Conservation (phyloP, 1,140 invertebrate species). For the Epicauta chinensis region DNA sequence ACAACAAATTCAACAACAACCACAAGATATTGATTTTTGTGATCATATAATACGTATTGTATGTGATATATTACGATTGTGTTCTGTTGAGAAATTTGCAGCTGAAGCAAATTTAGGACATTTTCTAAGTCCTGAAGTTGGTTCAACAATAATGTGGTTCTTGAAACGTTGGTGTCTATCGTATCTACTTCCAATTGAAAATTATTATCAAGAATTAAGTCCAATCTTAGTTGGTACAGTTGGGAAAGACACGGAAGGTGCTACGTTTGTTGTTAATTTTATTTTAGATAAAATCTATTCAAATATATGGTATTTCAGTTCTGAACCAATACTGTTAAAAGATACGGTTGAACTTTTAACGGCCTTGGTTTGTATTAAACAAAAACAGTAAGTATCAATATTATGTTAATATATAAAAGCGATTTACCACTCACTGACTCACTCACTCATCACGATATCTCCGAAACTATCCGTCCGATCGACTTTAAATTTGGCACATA, state of each 20-base stretch:
- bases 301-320: constrained; percentile 38
- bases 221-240: constrained; percentile 34
- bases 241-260: constrained; percentile 40
- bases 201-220: constrained; percentile 59
- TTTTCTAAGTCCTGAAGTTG: constrained; percentile 74
- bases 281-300: constrained; percentile 39
- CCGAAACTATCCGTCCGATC: too few relatives aligned
- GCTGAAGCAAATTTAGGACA: constrained; percentile 53
- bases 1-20: constrained; percentile 44
- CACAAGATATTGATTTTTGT: constrained; percentile 46
- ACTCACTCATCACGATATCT: too few relatives aligned
- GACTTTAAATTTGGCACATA: too few relatives aligned
- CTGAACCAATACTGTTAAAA: constrained; percentile 37
- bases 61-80: constrained; percentile 58
- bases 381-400: constrained; percentile 39
- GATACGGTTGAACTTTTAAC: constrained; percentile 40
- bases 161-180: constrained; percentile 67
- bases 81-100: constrained; percentile 61
- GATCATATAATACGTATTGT: constrained; percentile 62
- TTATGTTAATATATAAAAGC: too few relatives aligned
- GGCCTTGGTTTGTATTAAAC: constrained; percentile 34
- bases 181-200: constrained; percentile 66
- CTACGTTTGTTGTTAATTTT: constrained; percentile 35
- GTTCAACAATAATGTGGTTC: constrained; percentile 74
- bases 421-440: too few relatives aligned